Percentiles rank a stretch among this genome's conserved stretches.
Conservation (phyloP, 2,113 vertebrate species). For the Salvelinus fontinalis region DNA sequence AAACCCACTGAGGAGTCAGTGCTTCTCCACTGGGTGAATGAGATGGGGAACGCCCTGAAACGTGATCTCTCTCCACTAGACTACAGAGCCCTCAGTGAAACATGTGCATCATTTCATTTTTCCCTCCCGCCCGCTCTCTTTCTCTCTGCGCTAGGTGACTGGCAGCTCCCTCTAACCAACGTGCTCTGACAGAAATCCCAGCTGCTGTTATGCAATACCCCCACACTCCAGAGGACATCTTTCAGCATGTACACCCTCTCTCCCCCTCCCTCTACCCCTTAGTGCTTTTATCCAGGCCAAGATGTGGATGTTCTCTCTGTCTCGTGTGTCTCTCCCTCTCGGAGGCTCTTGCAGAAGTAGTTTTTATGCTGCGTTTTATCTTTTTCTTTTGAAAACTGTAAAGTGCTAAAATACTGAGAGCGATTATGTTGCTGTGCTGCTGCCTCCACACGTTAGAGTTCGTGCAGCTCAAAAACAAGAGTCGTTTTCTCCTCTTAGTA, state of each 20-base stretch:
- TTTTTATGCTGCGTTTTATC: conserved; percentile 40
- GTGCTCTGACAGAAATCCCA: conserved; percentile 9
- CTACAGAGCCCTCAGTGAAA: background rate
- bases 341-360: background rate
- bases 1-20: too few species aligned
- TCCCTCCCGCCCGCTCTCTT: background rate
- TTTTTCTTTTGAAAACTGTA: conserved; percentile 23
- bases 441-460: background rate
- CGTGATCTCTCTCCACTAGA: background rate
- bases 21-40: background rate
- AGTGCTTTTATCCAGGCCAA: conserved; percentile 9
- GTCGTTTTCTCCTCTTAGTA: conserved; percentile 59
- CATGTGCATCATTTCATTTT: background rate
- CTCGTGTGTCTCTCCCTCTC: background rate
- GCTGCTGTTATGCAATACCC: conserved; percentile 16
- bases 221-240: conserved; percentile 3
- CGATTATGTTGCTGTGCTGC: background rate
- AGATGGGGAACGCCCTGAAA: background rate
- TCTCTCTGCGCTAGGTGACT: background rate
- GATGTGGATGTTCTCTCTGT: background rate
- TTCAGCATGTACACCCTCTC: background rate
- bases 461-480: background rate
- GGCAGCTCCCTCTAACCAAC: background rate
- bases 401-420: conserved; percentile 30
- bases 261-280: background rate